These are phyloP conservation scores for Nasonia vitripennis DNA, from an alignment of 1,140 invertebrate species.

Conservation along the genomic window DNA sequence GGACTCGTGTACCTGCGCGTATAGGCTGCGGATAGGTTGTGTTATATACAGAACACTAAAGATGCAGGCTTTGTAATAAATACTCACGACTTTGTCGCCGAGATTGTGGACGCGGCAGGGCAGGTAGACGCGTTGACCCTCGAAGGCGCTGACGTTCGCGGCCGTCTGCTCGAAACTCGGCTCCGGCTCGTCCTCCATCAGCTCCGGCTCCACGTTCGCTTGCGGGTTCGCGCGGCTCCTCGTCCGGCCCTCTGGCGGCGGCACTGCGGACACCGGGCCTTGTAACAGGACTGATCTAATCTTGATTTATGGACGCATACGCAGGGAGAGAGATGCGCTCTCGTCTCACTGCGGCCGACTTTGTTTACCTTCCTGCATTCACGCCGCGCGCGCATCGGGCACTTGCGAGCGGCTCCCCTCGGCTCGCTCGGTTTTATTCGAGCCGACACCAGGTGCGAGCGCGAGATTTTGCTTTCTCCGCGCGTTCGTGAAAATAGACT, in stretches of 20 bases:
- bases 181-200: neutral
- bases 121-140: slow-evolving; percentile 78
- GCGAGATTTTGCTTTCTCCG: neutral
- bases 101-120: slow-evolving; percentile 79
- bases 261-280: neutral
- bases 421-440: neutral
- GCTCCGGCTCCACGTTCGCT: neutral
- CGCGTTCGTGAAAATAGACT: neutral
- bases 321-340: neutral
- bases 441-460: neutral
- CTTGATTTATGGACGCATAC: no score
- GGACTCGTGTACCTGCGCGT: no score
- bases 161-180: slow-evolving; percentile 72
- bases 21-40: neutral
- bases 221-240: neutral
- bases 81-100: slow-evolving; percentile 80
- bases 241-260: neutral
- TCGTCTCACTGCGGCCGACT: no score
- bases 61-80: neutral
- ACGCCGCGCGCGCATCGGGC: neutral
- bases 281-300: no score
- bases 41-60: neutral
- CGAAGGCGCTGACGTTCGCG: slow-evolving; percentile 75
- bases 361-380: neutral
- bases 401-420: neutral